Evolutionary conservation across 2,888 invertebrate species (phyloP), one percentile per base, ranked within the genome.

Genomic region (Galerucella calmariensis): DNA sequence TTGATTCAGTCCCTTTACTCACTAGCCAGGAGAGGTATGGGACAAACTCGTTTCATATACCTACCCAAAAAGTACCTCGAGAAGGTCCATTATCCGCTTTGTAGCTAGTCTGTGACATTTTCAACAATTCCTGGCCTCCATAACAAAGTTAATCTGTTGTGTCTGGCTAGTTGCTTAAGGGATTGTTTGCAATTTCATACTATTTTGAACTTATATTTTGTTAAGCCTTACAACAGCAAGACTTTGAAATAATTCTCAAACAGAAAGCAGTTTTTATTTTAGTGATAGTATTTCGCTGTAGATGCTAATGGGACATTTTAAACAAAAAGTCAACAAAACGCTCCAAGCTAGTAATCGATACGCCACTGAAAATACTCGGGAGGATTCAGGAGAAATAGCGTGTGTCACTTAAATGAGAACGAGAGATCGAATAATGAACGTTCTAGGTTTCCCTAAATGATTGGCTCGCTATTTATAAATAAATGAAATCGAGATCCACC

Each of bases 401-500:
- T 63, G 69, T 70, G 70, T 70, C 70, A 70, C 70, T 70, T 70
- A 24, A 56, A 67, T 67, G 61, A 51, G 59, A 67, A 67, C 27
- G 41, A 56, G 48, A 48, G 24, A 66, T 72, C 67, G 56, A 63
- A 68, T 68, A 73, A 73, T 73, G 73, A 73, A 73, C 67, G 63
- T 68, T 44, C 73, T 63, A 72, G 67, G 69, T 74, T 70, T 74
- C 44, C 61, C 53, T 74, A 70, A 74, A 74, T 74, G 65, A 74
- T 74, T 74, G 74, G 69, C 59, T 66, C 61, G 69, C 74, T 67
- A 70, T 74, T 74, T 74, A 74, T 74, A 74, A 74, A 74, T 70
- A 74, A 69, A 74, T 66, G 73, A 69, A 73, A 65, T 69, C 63
- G 51, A 73, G 63, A 73, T 74, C 66, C 69, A 69, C 69, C 69